Evolutionary conservation across 2,888 invertebrate genomes (phyloP).

Genomic region (Epirrhoe tristata): DNA sequence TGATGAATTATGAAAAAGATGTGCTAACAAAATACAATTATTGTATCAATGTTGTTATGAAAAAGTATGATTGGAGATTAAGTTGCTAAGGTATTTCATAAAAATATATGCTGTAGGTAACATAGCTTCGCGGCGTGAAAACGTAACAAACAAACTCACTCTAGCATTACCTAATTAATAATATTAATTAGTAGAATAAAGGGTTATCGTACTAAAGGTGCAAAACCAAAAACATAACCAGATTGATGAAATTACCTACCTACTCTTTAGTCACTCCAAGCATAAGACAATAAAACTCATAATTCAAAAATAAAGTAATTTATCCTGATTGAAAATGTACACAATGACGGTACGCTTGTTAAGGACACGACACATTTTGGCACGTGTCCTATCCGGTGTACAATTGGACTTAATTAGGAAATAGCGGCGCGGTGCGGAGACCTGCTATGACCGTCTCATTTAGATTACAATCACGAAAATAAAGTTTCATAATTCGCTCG

Average conservation of each 20-base stretch:
- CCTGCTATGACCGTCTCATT: slow-evolving; percentile 53
- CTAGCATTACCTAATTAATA: no score
- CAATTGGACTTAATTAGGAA: slow-evolving; percentile 85
- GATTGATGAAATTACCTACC: slow-evolving; percentile 13
- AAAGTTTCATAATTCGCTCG: slow-evolving; percentile 47
- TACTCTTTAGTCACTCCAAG: slow-evolving; percentile 13
- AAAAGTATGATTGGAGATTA: not conserved
- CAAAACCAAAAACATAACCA: not conserved
- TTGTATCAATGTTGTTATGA: not conserved
- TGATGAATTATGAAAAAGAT: no score
- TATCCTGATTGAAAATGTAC: slow-evolving; percentile 54
- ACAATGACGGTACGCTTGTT: slow-evolving; percentile 66
- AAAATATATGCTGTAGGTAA: no score
- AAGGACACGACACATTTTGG: slow-evolving; percentile 79
- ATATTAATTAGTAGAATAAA: not conserved
- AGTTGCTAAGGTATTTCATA: no score
- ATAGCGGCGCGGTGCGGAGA: slow-evolving; percentile 70
- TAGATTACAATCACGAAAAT: slow-evolving; percentile 44
- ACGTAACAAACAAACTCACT: no score
- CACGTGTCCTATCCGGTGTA: slow-evolving; percentile 82
- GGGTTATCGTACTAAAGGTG: not conserved
- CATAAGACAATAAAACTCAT: slow-evolving; percentile 38
- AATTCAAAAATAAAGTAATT: slow-evolving; percentile 45
- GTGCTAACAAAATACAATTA: not conserved
- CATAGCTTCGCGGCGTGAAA: no score